A percentile compares a stretch with the other conserved stretches of the same genome.
These are phyloP conservation scores for Eufriesea mexicana DNA, from an alignment of 1,140 invertebrate species.

Conservation along the genomic window DNA sequence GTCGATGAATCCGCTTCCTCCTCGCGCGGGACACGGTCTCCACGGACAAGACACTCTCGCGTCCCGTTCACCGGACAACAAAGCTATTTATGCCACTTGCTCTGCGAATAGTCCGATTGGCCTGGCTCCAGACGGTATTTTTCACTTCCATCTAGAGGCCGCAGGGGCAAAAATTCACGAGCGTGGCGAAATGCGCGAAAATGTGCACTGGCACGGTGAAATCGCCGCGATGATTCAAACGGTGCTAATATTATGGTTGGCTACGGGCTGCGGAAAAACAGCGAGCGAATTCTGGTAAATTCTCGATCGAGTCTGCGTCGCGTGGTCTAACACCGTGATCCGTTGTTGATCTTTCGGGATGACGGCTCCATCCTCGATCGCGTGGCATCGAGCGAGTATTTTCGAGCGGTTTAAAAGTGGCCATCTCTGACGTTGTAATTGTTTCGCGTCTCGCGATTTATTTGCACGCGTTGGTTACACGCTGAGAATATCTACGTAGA, in stretches of 20 bases:
- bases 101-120: slow-evolving; percentile 64
- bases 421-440: not conserved
- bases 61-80: slow-evolving; percentile 52
- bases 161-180: slow-evolving; percentile 11
- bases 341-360: not conserved
- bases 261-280: not conserved
- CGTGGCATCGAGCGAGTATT: not conserved
- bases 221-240: slow-evolving; percentile 17
- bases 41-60: slow-evolving; percentile 10
- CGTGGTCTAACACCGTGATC: no score
- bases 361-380: not conserved
- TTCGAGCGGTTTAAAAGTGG: not conserved
- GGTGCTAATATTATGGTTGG: not conserved
- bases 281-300: not conserved
- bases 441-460: not conserved
- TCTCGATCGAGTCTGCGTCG: no score
- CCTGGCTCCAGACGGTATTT: slow-evolving; percentile 63
- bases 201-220: not conserved
- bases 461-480: not conserved
- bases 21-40: slow-evolving; percentile 19
- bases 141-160: slow-evolving; percentile 53
- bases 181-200: not conserved
- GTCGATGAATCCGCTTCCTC: not conserved
- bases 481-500: not conserved
- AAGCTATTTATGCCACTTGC: slow-evolving; percentile 64